phyloP scores from a whole-genome alignment of 2,113 vertebrate species.

The Lutjanus erythropterus region DNA sequence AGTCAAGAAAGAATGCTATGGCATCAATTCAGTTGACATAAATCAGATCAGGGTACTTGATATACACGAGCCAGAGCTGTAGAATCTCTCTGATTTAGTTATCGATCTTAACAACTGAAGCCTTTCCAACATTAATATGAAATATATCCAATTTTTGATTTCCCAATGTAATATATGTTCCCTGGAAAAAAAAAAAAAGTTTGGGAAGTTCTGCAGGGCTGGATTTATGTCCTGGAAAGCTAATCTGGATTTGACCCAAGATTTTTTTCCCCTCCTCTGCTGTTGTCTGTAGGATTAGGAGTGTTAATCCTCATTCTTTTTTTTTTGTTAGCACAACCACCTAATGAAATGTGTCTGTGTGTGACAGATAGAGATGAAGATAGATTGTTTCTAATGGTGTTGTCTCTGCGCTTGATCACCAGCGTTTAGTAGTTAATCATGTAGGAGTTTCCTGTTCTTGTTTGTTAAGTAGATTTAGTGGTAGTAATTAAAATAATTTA shows the following conservation, averaged over 20 bases:
- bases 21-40: slow-evolving; percentile 17
- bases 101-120: slow-evolving; percentile 19
- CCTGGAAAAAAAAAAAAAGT: slow-evolving; percentile 5
- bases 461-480: slow-evolving; percentile 10
- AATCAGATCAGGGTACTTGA: slow-evolving; percentile 36
- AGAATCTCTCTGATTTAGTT: slow-evolving; percentile 35
- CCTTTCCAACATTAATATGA: slow-evolving; percentile 42
- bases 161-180: slow-evolving; percentile 25
- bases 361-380: not conserved
- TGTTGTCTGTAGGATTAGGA: slow-evolving; percentile 20
- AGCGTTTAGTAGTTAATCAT: not conserved
- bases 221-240: slow-evolving; percentile 33
- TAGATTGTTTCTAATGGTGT: not conserved
- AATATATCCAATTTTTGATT: slow-evolving; percentile 18
- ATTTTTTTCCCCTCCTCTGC: not conserved
- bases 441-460: not conserved
- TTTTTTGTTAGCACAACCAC: slow-evolving; percentile 3
- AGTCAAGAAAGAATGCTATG: slow-evolving; percentile 17
- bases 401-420: not conserved
- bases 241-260: slow-evolving; percentile 32
- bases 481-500: not conserved
- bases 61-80: slow-evolving; percentile 1
- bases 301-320: slow-evolving; percentile 1
- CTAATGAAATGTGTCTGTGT: not conserved
- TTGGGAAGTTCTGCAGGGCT: slow-evolving; percentile 21